These are phyloP conservation scores for Drosophila yakuba DNA, from an alignment of 1,140 invertebrate species.

Conservation along the genomic window DNA sequence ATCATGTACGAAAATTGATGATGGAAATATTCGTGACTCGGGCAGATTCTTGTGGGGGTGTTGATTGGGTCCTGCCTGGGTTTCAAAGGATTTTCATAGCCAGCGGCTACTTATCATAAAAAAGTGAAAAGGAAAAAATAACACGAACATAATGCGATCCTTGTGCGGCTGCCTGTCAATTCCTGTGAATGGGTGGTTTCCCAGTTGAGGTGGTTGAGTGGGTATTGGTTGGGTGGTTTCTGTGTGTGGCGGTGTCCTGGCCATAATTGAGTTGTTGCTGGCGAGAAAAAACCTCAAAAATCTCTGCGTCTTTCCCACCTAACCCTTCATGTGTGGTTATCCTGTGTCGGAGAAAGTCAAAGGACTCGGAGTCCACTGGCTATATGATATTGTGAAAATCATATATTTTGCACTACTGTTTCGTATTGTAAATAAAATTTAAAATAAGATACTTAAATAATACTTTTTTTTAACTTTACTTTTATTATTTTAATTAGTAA, in stretches of 20 bases:
- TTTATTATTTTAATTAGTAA: too few relatives aligned
- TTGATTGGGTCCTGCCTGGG: slow-evolving; percentile 58
- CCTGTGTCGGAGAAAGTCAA: background rate
- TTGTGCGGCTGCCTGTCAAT: slow-evolving; percentile 68
- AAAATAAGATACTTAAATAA: too few relatives aligned
- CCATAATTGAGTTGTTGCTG: slow-evolving; percentile 79
- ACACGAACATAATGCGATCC: slow-evolving; percentile 61
- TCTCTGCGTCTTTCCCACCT: slow-evolving; percentile 19
- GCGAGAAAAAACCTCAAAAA: slow-evolving; percentile 55
- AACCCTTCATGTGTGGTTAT: slow-evolving; percentile 35
- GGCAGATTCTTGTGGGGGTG: slow-evolving; percentile 46
- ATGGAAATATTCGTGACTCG: slow-evolving; percentile 69
- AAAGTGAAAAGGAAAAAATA: slow-evolving; percentile 51
- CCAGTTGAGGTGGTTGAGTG: slow-evolving; percentile 7
- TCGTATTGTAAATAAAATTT: too few relatives aligned
- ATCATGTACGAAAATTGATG: slow-evolving; percentile 82
- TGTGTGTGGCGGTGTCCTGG: slow-evolving; percentile 41
- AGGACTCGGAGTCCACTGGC: background rate
- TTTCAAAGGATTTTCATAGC: slow-evolving; percentile 78
- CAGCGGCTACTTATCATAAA: slow-evolving; percentile 82
- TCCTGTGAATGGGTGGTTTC: slow-evolving; percentile 55
- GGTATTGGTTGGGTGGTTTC: slow-evolving; percentile 25
- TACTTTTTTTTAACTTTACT: too few relatives aligned
- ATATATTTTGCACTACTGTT: too few relatives aligned
- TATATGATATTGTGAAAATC: background rate